A percentile compares a stretch with the other conserved stretches of the same genome.
Evolutionary conservation across 2,113 vertebrate species (phyloP).

Genomic region (Salvelinus fontinalis): DNA sequence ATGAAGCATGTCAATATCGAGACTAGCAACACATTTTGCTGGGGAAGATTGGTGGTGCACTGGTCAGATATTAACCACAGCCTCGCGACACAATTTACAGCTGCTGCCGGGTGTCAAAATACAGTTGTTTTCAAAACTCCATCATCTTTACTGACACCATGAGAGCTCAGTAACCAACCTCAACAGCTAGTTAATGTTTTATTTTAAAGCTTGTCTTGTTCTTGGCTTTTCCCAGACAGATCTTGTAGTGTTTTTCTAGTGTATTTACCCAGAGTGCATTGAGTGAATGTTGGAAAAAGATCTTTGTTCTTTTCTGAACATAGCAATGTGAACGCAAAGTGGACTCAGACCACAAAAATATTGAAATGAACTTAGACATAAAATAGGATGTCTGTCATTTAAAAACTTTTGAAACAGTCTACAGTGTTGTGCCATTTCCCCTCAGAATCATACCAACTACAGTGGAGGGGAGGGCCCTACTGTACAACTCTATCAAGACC

Average conservation of each 20-base stretch:
- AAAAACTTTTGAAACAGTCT: no score
- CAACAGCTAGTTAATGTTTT: background rate
- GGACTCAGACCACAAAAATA: no score
- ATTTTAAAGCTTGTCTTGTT: background rate
- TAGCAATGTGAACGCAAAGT: no score
- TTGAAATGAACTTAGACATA: no score
- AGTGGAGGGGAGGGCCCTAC: background rate
- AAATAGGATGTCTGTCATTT: no score
- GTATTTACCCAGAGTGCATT: no score
- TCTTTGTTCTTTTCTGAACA: no score
- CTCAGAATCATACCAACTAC: background rate
- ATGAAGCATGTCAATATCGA: constrained; percentile 70
- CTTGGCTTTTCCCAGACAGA: background rate
- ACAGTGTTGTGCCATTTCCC: background rate
- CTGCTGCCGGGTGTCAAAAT: constrained; percentile 27
- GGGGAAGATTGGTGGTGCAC: constrained; percentile 50
- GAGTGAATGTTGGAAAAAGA: no score
- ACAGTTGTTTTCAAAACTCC: constrained; percentile 21
- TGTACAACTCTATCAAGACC: background rate
- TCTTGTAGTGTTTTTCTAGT: background rate
- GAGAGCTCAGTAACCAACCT: background rate
- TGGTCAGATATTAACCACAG: constrained; percentile 48
- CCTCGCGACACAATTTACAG: constrained; percentile 52
- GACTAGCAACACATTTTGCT: constrained; percentile 52
- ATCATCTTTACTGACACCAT: constrained; percentile 30